phyloP scores from a whole-genome alignment of 2,888 invertebrate species.

The Beris morrisii region DNA sequence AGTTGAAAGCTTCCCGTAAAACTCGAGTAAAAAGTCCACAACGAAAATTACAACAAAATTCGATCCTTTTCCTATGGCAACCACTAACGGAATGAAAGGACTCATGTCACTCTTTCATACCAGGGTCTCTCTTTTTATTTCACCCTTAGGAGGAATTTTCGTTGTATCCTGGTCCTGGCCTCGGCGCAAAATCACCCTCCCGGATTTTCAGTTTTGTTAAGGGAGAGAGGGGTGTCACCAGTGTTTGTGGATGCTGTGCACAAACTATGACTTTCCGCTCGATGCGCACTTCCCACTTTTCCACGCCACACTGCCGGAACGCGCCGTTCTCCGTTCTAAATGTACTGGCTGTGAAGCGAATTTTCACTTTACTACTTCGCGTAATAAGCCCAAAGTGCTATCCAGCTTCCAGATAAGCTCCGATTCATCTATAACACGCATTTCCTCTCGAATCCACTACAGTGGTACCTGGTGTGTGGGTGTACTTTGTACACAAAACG shows the following conservation, averaged over 20 bases:
- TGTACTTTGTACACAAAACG: no score
- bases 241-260: conserved; percentile 23
- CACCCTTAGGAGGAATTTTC: conserved; percentile 9
- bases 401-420: neutral
- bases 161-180: neutral
- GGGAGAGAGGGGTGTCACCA: conserved; percentile 3
- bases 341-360: no score
- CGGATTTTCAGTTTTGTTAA: neutral
- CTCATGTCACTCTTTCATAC: conserved; percentile 5
- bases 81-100: conserved; percentile 38
- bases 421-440: conserved; percentile 9
- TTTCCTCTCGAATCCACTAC: conserved; percentile 8
- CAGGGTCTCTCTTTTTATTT: neutral
- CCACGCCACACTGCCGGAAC: conserved; percentile 12
- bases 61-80: conserved; percentile 36
- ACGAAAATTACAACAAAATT: conserved; percentile 10
- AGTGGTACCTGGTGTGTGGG: no score
- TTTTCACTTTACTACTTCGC: no score
- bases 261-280: neutral
- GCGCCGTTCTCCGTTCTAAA: no score
- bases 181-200: conserved; percentile 9
- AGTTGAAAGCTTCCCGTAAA: conserved; percentile 26
- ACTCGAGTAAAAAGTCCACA: conserved; percentile 19
- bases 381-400: no score
- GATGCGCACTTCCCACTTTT: conserved; percentile 26